These are phyloP conservation scores for Panzeria rudis DNA, from an alignment of 2,888 invertebrate species.

Conservation along the genomic window DNA sequence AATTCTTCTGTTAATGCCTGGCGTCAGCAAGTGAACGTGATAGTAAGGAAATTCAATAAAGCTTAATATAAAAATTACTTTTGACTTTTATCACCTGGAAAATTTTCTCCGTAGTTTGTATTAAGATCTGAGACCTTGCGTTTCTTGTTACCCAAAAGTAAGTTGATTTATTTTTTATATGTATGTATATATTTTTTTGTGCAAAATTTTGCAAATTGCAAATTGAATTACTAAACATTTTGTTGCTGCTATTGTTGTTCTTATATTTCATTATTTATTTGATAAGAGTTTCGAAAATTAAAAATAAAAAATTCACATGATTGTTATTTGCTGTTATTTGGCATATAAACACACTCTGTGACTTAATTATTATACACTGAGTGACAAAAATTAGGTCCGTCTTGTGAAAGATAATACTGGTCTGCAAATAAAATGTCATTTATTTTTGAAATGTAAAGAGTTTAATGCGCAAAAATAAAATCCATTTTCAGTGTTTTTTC, in stretches of 20 bases:
- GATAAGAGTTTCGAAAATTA: constrained; percentile 48
- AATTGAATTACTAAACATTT: constrained; percentile 42
- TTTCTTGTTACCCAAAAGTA: constrained; percentile 30
- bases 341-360: neutral
- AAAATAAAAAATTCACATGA: constrained; percentile 55
- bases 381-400: neutral
- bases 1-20: neutral
- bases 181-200: constrained; percentile 11
- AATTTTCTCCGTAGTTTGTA: neutral
- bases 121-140: constrained; percentile 7
- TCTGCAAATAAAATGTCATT: too few relatives aligned
- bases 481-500: too few relatives aligned
- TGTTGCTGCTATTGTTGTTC: constrained; percentile 28
- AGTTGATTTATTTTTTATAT: constrained; percentile 4
- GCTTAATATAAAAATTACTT: neutral
- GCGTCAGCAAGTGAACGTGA: neutral
- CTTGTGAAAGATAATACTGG: neutral
- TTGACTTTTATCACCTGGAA: neutral
- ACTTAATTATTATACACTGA: constrained; percentile 42
- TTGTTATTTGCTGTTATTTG: constrained; percentile 61
- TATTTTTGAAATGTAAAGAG: too few relatives aligned
- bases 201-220: constrained; percentile 8
- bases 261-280: constrained; percentile 32
- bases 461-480: too few relatives aligned
- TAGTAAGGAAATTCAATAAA: neutral